phyloP scores from a whole-genome alignment of 2,113 vertebrate genomes.

The Solea solea region DNA sequence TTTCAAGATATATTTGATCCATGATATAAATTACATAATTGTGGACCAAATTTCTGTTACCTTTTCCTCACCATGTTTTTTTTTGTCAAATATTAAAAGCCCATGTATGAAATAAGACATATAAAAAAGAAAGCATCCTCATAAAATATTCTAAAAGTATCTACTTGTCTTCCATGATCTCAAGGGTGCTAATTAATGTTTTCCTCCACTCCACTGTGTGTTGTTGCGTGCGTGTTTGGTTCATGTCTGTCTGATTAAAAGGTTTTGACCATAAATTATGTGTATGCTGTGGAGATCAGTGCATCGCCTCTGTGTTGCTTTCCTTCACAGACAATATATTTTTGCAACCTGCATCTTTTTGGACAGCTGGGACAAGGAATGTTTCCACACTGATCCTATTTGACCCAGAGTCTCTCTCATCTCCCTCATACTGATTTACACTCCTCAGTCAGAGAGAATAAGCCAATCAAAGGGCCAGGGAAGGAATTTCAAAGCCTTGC shows the following conservation, averaged over 20 bases:
- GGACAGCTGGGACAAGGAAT: neutral
- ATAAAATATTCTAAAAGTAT: too few species aligned
- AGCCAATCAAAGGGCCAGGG: constrained; percentile 17
- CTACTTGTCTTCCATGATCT: neutral
- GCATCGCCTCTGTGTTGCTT: neutral
- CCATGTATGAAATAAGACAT: too few species aligned
- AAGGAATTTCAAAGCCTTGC: constrained; percentile 37
- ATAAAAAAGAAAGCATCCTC: neutral
- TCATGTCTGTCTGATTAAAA: neutral
- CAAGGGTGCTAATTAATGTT: neutral
- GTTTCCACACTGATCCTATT: neutral
- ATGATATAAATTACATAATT: too few species aligned
- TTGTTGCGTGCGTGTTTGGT: neutral
- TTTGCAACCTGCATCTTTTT: neutral
- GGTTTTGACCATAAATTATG: neutral
- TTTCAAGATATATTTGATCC: too few species aligned
- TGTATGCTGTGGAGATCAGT: neutral
- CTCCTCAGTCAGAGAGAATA: constrained; percentile 2
- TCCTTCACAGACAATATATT: neutral
- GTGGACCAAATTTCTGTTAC: too few species aligned
- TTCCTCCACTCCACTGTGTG: neutral
- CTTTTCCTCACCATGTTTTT: too few species aligned
- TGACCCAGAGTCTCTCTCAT: neutral
- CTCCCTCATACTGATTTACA: constrained; percentile 4
- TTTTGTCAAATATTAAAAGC: too few species aligned